Evolutionary conservation across 35 echinoderm and acorn worm genomes (phyloP).

Genomic region (Anneissia japonica): DNA sequence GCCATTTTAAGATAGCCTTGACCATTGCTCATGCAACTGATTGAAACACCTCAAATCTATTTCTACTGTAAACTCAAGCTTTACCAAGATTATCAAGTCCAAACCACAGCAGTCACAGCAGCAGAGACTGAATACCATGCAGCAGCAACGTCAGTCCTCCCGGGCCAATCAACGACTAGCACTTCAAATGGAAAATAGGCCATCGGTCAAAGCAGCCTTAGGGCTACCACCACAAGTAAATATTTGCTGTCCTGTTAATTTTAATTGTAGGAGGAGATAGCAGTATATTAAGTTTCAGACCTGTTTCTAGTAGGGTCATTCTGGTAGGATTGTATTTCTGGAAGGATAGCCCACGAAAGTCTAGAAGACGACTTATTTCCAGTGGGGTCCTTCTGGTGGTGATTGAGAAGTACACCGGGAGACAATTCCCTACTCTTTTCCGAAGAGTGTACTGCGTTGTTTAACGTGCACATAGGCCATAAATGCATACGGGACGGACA

Average conservation of each 20-base stretch:
- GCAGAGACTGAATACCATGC: slow-evolving; percentile 46
- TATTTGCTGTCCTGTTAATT: background rate
- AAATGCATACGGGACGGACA: too few species aligned
- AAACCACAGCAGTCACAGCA: slow-evolving; percentile 31
- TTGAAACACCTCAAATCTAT: background rate
- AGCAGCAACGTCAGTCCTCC: slow-evolving; percentile 61
- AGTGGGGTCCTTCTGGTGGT: too few species aligned
- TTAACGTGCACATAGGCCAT: too few species aligned
- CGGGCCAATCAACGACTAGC: slow-evolving; percentile 74
- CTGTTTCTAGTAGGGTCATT: too few species aligned
- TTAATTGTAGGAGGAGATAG: too few species aligned
- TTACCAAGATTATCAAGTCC: slow-evolving; percentile 89
- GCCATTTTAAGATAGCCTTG: background rate
- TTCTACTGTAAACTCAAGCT: slow-evolving; percentile 48
- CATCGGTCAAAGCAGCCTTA: slow-evolving; percentile 70
- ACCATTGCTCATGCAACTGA: background rate
- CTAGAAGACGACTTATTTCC: too few species aligned
- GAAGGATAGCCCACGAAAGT: too few species aligned
- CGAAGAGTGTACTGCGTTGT: too few species aligned
- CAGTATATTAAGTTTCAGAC: too few species aligned
- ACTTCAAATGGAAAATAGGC: slow-evolving; percentile 93
- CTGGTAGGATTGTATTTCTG: too few species aligned
- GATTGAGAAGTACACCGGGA: too few species aligned
- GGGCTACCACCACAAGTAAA: background rate
- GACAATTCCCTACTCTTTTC: too few species aligned